Base-by-base conservation (phyloP, 2,113 vertebrate species). In the Planiliza haematocheilus region DNA sequence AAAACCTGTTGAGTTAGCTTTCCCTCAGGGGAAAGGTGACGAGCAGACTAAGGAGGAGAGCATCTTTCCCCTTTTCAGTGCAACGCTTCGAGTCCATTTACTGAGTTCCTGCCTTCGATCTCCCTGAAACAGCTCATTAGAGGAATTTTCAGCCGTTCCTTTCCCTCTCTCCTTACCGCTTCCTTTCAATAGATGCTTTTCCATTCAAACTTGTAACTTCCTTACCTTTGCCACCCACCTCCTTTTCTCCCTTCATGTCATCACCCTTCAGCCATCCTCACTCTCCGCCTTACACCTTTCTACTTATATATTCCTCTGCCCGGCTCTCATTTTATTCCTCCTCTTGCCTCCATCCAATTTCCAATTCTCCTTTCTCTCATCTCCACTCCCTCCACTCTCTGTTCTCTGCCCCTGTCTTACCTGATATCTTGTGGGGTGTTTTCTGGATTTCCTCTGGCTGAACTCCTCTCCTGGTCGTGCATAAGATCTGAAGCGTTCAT, bases 361-460 rank as follows among this genome's bases (percentile, higher is more conserved):
- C 30, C 9, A 7, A 12, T 9, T 60, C 0, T n/a, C 9, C 9
- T 68, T 45, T 8, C 12, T 43, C 39, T 71, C 64, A 30, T 61
- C 38, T 52, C 48, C 4, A n/a, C 20, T 45, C 60, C 7, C 16
- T 2, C 14, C 17, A 39, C 20, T 18, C 38, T 60, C 49, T 1
- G 10, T 18, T 59, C 30, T 24, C 39, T 43, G 51, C 39, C 8
- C 50, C 20, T 6, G n/a, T 72, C 84, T 86, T 93, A 99, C 97
- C 96, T 99, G 95, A 56, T 99, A 97, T 93, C 97, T 95, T 4
- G 97, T 97, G 36, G 96, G 96, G 82, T 97, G 96, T 90, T 94
- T 96, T 82, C 95, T 95, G 48, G 95, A 92, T 9, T 96, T 97
- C 82, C 93, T 96, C 67, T 90, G 88, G 7, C 94, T 93, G 90